Evolutionary conservation across 64 coral and sea anemone genomes (phyloP).

Genomic region (Acropora yongei): DNA sequence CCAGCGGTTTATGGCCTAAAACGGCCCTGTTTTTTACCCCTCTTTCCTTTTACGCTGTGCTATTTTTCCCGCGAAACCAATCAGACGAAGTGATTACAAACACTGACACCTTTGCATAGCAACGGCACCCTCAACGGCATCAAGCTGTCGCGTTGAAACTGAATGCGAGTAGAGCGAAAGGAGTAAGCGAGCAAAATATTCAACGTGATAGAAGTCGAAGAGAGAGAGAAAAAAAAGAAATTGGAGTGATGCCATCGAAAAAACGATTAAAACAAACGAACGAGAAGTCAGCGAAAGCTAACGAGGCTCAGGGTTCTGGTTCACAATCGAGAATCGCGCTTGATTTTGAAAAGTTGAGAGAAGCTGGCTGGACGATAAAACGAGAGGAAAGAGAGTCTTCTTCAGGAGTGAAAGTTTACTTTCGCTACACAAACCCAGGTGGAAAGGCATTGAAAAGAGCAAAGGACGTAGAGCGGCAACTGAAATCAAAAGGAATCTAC

Average conservation of each 20-base stretch:
- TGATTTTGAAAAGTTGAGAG: not conserved
- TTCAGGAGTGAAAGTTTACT: not conserved
- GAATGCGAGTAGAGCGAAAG: not conserved
- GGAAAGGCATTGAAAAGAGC: not conserved
- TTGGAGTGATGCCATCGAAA: not conserved
- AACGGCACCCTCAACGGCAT: not conserved
- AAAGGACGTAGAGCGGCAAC: not conserved
- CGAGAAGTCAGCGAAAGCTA: too few species aligned
- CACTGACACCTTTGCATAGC: not conserved
- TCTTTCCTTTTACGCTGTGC: not conserved
- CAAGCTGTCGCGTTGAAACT: not conserved
- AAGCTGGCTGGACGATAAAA: not conserved
- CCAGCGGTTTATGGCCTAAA: not conserved
- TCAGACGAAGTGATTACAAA: not conserved
- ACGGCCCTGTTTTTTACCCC: not conserved
- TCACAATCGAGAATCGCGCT: too few species aligned
- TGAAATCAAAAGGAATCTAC: not conserved
- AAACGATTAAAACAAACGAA: too few species aligned
- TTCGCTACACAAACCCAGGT: not conserved
- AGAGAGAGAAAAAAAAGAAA: not conserved
- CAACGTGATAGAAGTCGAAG: not conserved
- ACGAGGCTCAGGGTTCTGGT: too few species aligned
- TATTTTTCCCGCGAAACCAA: constrained; percentile 3
- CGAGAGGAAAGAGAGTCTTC: not conserved
- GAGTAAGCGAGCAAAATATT: too few species aligned